Base-by-base conservation (phyloP, 2,888 invertebrate genomes). In the Marronus borbonicus region DNA sequence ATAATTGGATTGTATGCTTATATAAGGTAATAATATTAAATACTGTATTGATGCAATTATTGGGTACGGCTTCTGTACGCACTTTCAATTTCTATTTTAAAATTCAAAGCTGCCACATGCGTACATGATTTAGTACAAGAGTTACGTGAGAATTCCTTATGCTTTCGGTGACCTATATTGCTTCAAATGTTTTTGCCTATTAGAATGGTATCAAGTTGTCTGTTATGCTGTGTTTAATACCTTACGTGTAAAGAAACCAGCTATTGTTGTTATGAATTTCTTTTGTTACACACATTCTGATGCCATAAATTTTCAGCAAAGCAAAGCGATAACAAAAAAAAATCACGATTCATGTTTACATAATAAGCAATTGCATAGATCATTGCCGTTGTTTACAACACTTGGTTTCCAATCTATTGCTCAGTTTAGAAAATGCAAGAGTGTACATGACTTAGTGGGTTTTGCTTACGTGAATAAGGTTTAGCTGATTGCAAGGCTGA, bases 1-100 rank as follows among this genome's bases (percentile, higher is more conserved):
- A 14, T 17, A 0, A 17, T 17, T 17, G 12, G 69, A 50, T 7
- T 31, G 31, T 31, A 50, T 8, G 7, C 31, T 69, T 52, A 69
- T 24, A 69, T 24, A 69, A 52, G 20, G 55, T 20, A 58, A 58
- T 20, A 58, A 28, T 14, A 31, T 31, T 31, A 62, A 62, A 28
- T n/a, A 28, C 24, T 3, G n/a, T 39, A 20, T 50, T 50, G 39
- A 14, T 50, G 68, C 50, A 68, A 68, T 68, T 50, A 28, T 68
- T 68, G 14, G 20, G 39, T 12, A 39, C 14, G 10, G 31, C 14
- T 14, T 60, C 20, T 60, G 3, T 58, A 58, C 39, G 36, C 44
- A 72, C 72, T 72, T 72, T 72, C 72, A 72, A 39, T 72, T 58
- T 55, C 39, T 17, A 8, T 17, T 58, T 72, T 72, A 58, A 68